Evolutionary conservation across 2,888 invertebrate species (phyloP), one percentile per base, ranked within the genome.

Genomic region (Allolobophora icterica): DNA sequence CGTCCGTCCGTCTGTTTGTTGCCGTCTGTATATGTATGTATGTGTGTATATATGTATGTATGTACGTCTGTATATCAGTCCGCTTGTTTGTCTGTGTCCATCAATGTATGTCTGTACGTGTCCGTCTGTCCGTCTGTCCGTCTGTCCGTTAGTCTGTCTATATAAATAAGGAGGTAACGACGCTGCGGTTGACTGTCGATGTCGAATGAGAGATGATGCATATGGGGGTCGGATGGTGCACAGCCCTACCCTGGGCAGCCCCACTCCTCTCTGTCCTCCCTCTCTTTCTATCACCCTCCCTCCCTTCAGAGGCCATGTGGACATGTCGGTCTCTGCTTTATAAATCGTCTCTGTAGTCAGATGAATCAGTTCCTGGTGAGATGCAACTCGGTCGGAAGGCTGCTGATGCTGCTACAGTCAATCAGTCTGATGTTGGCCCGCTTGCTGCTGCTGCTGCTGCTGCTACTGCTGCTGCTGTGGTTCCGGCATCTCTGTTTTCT

Each of bases 201-300:
- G 71, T 6, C 71, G 71, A n/a, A n/a, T 71, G 71, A 71, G 71
- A 71, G 71, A 71, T 71, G 71, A 71, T 71, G 71, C 71, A 71
- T 71, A n/a, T 71, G 71, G n/a, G 71, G 71, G 71, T 71, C 71
- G 71, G 71, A n/a, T 71, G 71, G 71, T 71, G 71, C 71, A 71
- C 11, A n/a, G 52, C 71, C 71, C 30, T 71, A 13, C n/a, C 30
- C 71, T 1, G 30, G n/a, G n/a, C 30, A 8, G 13, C 1, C 52
- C 52, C 24, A 52, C 52, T 52, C 52, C 21, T 52, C 24, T 4
- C 2, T 52, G 52, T 19, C 45, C 45, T 45, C 45, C 45, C 38
- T 38, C 38, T 8, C 38, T n/a, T n/a, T 38, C 42, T 15, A 42
- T 42, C 58, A 24, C 8, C n/a, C 30, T n/a, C 30, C n/a, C 71